Evolutionary conservation across 2,888 invertebrate genomes (phyloP), one percentile per base, ranked within the genome.

Genomic region (Dorcus parallelipipedus): DNA sequence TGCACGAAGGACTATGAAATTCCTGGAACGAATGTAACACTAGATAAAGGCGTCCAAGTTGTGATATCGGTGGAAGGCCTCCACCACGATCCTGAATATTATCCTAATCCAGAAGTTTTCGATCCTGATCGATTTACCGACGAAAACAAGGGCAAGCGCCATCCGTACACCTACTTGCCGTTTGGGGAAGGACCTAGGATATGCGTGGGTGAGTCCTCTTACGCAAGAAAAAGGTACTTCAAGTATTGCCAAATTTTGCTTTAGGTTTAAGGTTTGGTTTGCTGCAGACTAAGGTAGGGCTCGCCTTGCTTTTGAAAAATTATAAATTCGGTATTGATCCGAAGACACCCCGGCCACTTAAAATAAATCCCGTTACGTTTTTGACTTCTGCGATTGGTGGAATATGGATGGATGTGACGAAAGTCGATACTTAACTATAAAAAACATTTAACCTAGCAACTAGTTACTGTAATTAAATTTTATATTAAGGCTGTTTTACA

Each of bases 61-160:
- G 42, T 64, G 2, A 65, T 77, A 20, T 73, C 76, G 0, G 59
- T 71, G 0, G 49, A 63, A 10, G 69, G 69, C 3, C 14, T 78
- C 7, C 77, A 77, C 45, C 64, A 67, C 10, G 73, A 74, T 58
- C 64, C 66, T 7, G 64, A 71, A 17, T 69, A 69, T 64, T 77
- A 66, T 54, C 71, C 73, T 2, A 69, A 77, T 48, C 76, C 77
- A 0, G 64, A 70, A 9, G 66, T 67, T 58, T 78, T 77, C 59
- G 67, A 75, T 57, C 76, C 75, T 0, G 73, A 73, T 33, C 60
- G 73, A 38, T 74, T 73, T 64, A 65, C 56, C 1, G 62, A 64
- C 0, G 71, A 72, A 42, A 64, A 64, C 14, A 71, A 69, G 52
- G 57, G 58, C 3, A 59, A 59, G 9, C 49, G 67, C 4, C 66